Percentiles rank a stretch among this genome's conserved stretches.
phyloP scores from a whole-genome alignment of 2,888 invertebrate species.

The Macrophya annulata region DNA sequence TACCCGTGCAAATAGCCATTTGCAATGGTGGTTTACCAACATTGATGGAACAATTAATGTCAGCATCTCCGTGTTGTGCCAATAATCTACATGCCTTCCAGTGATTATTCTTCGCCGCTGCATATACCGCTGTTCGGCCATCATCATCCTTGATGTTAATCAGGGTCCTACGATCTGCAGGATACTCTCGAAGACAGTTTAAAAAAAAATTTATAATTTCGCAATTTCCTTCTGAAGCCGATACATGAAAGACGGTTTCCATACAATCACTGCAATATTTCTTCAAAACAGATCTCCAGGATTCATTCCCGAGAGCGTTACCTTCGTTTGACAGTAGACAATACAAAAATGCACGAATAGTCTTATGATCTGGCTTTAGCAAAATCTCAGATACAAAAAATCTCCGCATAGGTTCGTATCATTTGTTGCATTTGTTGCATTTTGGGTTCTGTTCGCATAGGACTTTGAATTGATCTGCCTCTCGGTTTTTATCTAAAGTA shows the following conservation, averaged over 20 bases:
- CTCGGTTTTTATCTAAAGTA: conserved; percentile 7
- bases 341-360: conserved; percentile 16
- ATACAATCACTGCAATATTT: not conserved
- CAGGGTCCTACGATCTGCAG: not conserved
- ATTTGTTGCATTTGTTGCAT: not conserved
- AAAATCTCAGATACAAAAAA: not conserved
- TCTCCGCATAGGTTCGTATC: not conserved
- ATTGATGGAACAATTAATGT: conserved; percentile 81
- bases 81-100: not conserved
- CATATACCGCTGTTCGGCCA: not conserved
- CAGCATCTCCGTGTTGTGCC: not conserved
- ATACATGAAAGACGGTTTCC: not conserved
- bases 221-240: not conserved
- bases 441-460: conserved; percentile 3
- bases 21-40: conserved; percentile 89
- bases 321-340: not conserved
- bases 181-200: not conserved
- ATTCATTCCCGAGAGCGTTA: not conserved
- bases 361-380: not conserved
- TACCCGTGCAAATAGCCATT: conserved; percentile 87
- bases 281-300: not conserved
- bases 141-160: not conserved
- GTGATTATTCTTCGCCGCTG: not conserved
- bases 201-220: not conserved
- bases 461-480: not conserved